phyloP scores from a whole-genome alignment of 2,888 invertebrate genomes.

The Parelbella ahira region DNA sequence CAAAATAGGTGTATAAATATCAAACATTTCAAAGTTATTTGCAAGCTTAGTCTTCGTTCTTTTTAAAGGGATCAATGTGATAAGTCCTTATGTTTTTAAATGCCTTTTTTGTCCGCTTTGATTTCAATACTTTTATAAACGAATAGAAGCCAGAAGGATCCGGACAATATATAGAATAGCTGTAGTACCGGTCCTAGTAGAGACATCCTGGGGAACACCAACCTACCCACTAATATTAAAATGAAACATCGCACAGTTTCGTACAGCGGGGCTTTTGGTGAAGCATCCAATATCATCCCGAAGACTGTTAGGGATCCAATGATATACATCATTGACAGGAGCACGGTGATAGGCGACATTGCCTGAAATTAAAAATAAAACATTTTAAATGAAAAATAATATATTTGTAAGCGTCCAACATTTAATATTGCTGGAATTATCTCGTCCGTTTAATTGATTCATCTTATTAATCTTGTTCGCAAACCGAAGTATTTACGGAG shows the following conservation, averaged over 20 bases:
- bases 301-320: constrained; percentile 82
- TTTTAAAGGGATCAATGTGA: background rate
- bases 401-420: too few species aligned
- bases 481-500: too few species aligned
- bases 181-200: constrained; percentile 50
- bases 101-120: constrained; percentile 41
- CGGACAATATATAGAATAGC: constrained; percentile 71
- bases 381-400: too few species aligned
- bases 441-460: too few species aligned
- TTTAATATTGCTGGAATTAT: too few species aligned
- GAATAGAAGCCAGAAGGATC: constrained; percentile 77
- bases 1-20: too few species aligned
- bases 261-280: constrained; percentile 75
- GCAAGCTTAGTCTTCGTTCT: background rate
- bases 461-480: too few species aligned
- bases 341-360: constrained; percentile 69
- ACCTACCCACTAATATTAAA: constrained; percentile 54
- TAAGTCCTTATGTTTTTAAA: constrained; percentile 20
- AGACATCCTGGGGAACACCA: constrained; percentile 41
- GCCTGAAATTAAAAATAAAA: constrained; percentile 67
- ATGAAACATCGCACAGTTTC: constrained; percentile 81
- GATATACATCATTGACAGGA: constrained; percentile 78
- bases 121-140: constrained; percentile 71
- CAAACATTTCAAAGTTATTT: too few species aligned
- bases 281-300: constrained; percentile 84